Percentiles rank a stretch among this genome's conserved stretches.
These are phyloP conservation scores for Seriola rivoliana DNA, from an alignment of 2,113 vertebrate genomes.

Conservation along the genomic window DNA sequence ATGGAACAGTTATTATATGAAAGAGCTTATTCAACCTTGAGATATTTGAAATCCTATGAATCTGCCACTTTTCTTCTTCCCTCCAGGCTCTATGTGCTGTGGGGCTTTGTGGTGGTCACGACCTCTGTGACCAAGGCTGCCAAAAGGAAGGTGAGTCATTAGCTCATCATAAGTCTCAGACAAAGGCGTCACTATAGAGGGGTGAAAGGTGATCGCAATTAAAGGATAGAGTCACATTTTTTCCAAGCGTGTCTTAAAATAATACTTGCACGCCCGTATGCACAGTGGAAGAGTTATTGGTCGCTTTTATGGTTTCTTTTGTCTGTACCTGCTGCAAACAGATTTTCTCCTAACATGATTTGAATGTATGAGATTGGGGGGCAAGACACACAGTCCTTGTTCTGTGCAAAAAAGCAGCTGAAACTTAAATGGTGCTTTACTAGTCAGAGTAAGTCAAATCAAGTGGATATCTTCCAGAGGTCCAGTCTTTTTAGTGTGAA, in stretches of 20 bases:
- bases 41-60: slow-evolving; percentile 27
- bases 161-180: slow-evolving; percentile 47
- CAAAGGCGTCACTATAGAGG: slow-evolving; percentile 20
- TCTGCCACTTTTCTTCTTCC: slow-evolving; percentile 30
- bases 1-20: slow-evolving; percentile 48
- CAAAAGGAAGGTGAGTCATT: slow-evolving; percentile 81
- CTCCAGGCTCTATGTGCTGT: slow-evolving; percentile 78
- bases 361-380: neutral
- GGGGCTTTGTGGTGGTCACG: slow-evolving; percentile 73
- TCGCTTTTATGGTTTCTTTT: neutral
- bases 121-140: slow-evolving; percentile 75
- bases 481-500: neutral
- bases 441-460: neutral
- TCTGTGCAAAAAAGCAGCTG: neutral
- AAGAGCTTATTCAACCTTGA: slow-evolving; percentile 50
- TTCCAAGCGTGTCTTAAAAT: neutral
- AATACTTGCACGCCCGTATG: neutral
- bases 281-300: neutral
- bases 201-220: slow-evolving; percentile 28
- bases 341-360: neutral
- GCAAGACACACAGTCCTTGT: neutral
- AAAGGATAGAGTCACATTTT: slow-evolving; percentile 9
- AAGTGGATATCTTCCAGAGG: neutral
- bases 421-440: neutral
- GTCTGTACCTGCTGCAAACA: neutral